Evolutionary conservation across 2,888 invertebrate species (phyloP).

Genomic region (Ormyrus thymus): DNA sequence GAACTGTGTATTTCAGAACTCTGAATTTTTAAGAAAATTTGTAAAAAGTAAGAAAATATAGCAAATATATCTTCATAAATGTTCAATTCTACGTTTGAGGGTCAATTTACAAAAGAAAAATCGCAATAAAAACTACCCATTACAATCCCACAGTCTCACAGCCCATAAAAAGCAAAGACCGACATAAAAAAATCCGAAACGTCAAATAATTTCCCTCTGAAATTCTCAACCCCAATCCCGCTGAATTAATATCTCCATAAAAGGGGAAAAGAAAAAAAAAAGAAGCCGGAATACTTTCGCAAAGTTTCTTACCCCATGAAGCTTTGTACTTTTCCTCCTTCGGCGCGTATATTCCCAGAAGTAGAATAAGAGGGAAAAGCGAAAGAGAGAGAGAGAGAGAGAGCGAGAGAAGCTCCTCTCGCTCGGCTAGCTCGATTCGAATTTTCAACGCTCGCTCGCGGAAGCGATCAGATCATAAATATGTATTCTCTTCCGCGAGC

Average conservation of each 20-base stretch:
- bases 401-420: conserved; percentile 53
- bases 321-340: conserved; percentile 15
- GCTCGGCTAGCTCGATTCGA: conserved; percentile 61
- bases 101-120: no score
- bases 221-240: background rate
- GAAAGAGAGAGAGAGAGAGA: conserved; percentile 40
- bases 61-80: no score
- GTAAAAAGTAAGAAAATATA: no score
- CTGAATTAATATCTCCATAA: conserved; percentile 1
- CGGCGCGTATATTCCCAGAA: background rate
- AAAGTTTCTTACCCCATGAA: conserved; percentile 19
- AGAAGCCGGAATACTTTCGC: background rate
- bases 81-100: no score
- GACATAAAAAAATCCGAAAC: no score
- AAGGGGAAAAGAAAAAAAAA: background rate
- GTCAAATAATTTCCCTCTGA: background rate
- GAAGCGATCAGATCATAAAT: conserved; percentile 72
- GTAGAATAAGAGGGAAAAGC: conserved; percentile 34
- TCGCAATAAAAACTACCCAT: no score
- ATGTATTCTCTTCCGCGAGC: conserved; percentile 69
- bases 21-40: no score
- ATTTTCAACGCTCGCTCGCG: conserved; percentile 60
- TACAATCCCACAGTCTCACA: no score
- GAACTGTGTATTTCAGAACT: no score
- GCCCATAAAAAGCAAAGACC: no score